Evolutionary conservation across 2,888 invertebrate species (phyloP), one percentile per base, ranked within the genome.

Genomic region (Trilocha varians): DNA sequence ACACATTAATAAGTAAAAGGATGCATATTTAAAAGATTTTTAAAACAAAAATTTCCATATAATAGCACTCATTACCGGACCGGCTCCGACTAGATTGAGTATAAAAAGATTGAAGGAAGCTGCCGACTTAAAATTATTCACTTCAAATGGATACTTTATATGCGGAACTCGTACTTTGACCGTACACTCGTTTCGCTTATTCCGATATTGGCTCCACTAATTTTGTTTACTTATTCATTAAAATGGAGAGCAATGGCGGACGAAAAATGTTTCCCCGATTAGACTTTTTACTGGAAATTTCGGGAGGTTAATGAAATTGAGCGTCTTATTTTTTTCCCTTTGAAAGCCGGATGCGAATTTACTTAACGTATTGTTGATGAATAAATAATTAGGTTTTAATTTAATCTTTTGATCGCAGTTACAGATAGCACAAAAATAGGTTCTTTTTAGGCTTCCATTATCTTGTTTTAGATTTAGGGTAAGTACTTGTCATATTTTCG

Each of bases 171-270:
- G 82, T 78, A 67, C 70, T 66, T 65, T 67, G 71, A 66, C 70
- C 78, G 61, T 70, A 65, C 60, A 62, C 69, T 68, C 72, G 66
- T 74, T 78, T 73, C 74, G 76, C 73, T 80, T 80, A 83, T 78
- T 77, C 62, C 72, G 70, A 76, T 77, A 78, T 79, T 70, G 77
- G 75, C 66, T 67, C 66, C 70, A 78, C 82, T 83, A 82, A 82
- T 83, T 78, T 77, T 78, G 77, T 79, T 80, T 79, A 82, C 71
- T 82, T 77, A 83, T 83, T 80, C 78, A 80, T 79, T 77, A 78
- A 78, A 80, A 78, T 77, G 73, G 71, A 79, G 78, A 78, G 73
- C 60, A 57, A 77, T 74, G 69, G 72, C 59, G 61, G 59, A 61
- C 50, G 52, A 46, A 46, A 66, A 77, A 70, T 70, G 72, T 67